A percentile compares a stretch with the other conserved stretches of the same genome.
Evolutionary conservation across 2,113 vertebrate species (phyloP).

Genomic region (Entelurus aequoreus): DNA sequence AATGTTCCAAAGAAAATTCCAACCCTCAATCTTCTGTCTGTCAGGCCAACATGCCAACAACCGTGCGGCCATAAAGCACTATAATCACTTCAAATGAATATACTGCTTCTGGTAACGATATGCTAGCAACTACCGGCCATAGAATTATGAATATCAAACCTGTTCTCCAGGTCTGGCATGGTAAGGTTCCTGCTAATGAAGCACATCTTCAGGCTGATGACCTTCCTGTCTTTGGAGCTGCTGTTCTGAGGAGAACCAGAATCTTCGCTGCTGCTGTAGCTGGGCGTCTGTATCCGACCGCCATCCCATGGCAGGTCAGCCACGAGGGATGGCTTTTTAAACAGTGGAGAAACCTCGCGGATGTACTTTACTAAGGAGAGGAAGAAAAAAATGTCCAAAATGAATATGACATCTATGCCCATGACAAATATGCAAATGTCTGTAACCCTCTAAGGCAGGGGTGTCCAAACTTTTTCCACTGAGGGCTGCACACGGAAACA

Average conservation of each 20-base stretch:
- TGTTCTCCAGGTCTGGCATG: constrained; percentile 95
- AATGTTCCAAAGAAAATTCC: too few relatives aligned
- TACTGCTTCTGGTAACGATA: not conserved
- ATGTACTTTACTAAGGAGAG: constrained; percentile 85
- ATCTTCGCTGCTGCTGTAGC: constrained; percentile 84
- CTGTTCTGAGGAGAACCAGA: constrained; percentile 84
- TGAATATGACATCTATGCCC: too few relatives aligned
- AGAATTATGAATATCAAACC: constrained; percentile 60
- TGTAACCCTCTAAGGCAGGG: too few relatives aligned
- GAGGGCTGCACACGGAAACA: too few relatives aligned
- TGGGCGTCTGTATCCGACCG: constrained; percentile 76
- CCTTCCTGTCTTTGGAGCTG: constrained; percentile 79
- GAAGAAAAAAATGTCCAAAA: not conserved
- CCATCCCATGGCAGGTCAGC: constrained; percentile 91
- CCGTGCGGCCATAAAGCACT: too few relatives aligned
- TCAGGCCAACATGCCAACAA: too few relatives aligned
- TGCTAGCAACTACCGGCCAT: not conserved
- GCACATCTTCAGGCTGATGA: constrained; percentile 95
- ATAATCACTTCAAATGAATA: too few relatives aligned
- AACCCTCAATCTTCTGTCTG: too few relatives aligned
- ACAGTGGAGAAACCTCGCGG: constrained; percentile 90
- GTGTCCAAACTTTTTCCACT: too few relatives aligned
- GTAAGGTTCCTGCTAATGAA: constrained; percentile 91
- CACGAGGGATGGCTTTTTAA: constrained; percentile 89
- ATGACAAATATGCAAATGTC: too few relatives aligned